Evolutionary conservation across 2,113 vertebrate genomes (phyloP).

Genomic region (Theristicus caerulescens): DNA sequence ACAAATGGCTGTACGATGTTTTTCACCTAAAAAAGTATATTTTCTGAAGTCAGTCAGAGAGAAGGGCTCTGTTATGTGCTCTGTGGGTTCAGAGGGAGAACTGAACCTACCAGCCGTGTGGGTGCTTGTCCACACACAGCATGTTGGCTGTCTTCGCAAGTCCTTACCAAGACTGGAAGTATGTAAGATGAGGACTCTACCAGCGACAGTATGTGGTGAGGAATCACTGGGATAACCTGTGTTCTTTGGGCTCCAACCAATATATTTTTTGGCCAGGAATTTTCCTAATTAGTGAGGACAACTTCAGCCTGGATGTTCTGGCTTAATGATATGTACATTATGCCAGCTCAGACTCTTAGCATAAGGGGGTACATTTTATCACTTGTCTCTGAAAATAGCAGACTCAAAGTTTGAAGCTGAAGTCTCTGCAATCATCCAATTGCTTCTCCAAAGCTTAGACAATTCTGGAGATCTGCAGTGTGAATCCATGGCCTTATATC

Average conservation of each 20-base stretch:
- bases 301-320: neutral
- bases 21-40: neutral
- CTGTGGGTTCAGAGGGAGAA: neutral
- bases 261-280: neutral
- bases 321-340: neutral
- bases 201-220: neutral
- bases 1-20: neutral
- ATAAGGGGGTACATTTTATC: neutral
- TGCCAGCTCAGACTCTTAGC: neutral
- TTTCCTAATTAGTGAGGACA: neutral
- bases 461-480: neutral
- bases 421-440: neutral
- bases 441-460: neutral
- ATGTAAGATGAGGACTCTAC: neutral
- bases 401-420: neutral
- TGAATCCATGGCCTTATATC: neutral
- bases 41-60: neutral
- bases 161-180: neutral
- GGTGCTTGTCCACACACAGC: neutral
- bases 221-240: neutral
- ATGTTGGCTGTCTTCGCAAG: neutral
- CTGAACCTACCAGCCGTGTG: neutral
- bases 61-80: neutral
- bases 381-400: neutral
- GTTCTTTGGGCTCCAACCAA: neutral